Percentiles rank a stretch among this genome's conserved stretches.
Conservation (phyloP, 2,797 vertebrate genomes). For the Brachyalestes nurse region DNA sequence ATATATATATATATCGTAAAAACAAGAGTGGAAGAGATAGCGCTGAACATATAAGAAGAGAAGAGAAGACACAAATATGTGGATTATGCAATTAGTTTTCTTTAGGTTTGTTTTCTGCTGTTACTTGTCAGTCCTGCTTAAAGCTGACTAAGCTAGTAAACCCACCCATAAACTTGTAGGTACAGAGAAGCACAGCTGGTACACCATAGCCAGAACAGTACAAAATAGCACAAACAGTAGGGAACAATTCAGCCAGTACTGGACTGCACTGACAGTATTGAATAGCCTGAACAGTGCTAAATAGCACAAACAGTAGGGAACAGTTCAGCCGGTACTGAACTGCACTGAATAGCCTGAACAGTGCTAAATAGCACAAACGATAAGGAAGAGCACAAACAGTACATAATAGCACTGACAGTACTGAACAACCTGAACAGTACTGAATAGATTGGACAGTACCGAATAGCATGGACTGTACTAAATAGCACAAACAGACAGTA, state of each 20-base stretch:
- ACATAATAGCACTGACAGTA: neutral
- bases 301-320: neutral
- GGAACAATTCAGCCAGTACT: slow-evolving; percentile 37
- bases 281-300: neutral
- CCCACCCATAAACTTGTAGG: neutral
- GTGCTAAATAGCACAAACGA: neutral
- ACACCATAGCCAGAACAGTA: neutral
- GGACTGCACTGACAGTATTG: slow-evolving; percentile 41
- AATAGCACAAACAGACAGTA: neutral
- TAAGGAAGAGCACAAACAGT: too few relatives aligned
- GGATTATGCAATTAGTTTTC: too few relatives aligned
- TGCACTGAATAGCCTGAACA: neutral
- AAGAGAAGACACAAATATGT: too few relatives aligned
- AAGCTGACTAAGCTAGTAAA: too few relatives aligned
- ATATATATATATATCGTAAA: too few relatives aligned
- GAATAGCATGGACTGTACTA: neutral
- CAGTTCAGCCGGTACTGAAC: neutral
- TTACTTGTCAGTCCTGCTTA: too few relatives aligned
- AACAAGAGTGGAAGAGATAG: too few relatives aligned
- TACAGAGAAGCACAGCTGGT: neutral
- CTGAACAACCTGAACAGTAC: neutral
- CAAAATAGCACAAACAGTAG: slow-evolving; percentile 18
- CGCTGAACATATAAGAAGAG: too few relatives aligned
- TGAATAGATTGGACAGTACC: too few relatives aligned
- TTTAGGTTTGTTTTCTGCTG: too few relatives aligned